phyloP scores from a whole-genome alignment of 2,888 invertebrate genomes.

The Zonitis immaculata region DNA sequence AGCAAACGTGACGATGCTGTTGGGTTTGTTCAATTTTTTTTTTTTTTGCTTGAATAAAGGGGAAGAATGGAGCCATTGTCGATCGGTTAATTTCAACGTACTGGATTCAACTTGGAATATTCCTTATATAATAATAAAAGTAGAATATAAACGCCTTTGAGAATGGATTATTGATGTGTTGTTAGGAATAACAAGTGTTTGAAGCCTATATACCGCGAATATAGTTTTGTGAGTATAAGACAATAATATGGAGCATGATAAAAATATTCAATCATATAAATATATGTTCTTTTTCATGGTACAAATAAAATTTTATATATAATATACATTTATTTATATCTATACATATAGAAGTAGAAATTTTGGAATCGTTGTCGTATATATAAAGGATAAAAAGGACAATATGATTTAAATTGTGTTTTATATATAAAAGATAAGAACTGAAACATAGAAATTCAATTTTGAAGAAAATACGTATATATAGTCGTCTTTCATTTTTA shows the following conservation, averaged over 20 bases:
- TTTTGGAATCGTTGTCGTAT: conserved; percentile 1
- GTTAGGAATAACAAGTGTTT: conserved; percentile 7
- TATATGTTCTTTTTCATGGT: conserved; percentile 16
- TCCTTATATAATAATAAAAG: too few relatives aligned
- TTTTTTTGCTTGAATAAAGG: too few relatives aligned
- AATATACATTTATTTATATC: conserved; percentile 7
- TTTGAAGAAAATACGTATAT: neutral
- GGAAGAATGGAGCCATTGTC: neutral
- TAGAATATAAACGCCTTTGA: conserved; percentile 9
- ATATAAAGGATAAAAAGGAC: conserved; percentile 7
- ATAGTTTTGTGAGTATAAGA: conserved; percentile 6
- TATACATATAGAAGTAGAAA: neutral
- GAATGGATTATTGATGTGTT: conserved; percentile 6
- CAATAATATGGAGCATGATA: conserved; percentile 9
- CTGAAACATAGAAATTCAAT: neutral
- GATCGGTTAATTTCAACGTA: neutral
- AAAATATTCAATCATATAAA: conserved; percentile 18
- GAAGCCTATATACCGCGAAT: neutral
- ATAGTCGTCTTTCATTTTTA: neutral
- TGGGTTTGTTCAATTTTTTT: neutral
- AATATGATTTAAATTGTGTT: conserved; percentile 9
- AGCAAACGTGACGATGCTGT: conserved; percentile 13
- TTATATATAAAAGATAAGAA: neutral
- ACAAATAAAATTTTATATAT: conserved; percentile 15
- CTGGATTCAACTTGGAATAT: neutral